Evolutionary conservation across 2,113 vertebrate genomes (phyloP), one percentile per base, ranked within the genome.

Genomic region (Dascyllus trimaculatus): DNA sequence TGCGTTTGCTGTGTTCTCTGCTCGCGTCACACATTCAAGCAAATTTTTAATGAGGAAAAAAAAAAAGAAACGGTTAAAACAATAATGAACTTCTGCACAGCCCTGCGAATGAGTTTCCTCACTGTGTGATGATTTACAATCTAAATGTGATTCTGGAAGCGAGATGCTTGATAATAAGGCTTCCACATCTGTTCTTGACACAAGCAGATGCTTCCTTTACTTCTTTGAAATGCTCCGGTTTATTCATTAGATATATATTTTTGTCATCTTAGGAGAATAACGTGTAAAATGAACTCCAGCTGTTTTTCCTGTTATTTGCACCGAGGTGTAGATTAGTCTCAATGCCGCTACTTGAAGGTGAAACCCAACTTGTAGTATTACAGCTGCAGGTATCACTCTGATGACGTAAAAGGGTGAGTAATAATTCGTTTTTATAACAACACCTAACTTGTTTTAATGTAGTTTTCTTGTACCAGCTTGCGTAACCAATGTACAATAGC

Each of bases 401-500:
- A 24, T 46, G 46, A 75, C 56, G 21, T 26, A 70, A 76, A n/a
- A 67, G 24, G 56, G 60, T 3, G 21, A 56, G 21, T 21, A 46
- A 13, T 5, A 1, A 48, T 57, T 6, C 0, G 1, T 48, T 62
- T 80, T 43, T 21, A 35, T 40, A 7, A 46, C 26, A 76, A 59
- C n/a, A 38, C 48, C 14, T 26, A n/a, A 59, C 6, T 54, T 70
- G 19, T 49, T 65, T 78, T 7, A 6, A 18, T 29, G 18, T 22
- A 57, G 46, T 59, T 68, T 76, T 52, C 57, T 56, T 71, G 59
- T 49, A 63, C 64, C 67, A 56, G 59, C 56, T 78, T 85, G 29
- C 54, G 73, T 75, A 78, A 85, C 53, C 53, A 72, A 80, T 88
- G 70, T 49, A 62, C 51, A 75, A 13, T 45, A 74, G 40, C 29